A percentile compares a stretch with the other conserved stretches of the same genome.
phyloP scores from a whole-genome alignment of 2,888 invertebrate genomes.

The Aphodius sticticus region DNA sequence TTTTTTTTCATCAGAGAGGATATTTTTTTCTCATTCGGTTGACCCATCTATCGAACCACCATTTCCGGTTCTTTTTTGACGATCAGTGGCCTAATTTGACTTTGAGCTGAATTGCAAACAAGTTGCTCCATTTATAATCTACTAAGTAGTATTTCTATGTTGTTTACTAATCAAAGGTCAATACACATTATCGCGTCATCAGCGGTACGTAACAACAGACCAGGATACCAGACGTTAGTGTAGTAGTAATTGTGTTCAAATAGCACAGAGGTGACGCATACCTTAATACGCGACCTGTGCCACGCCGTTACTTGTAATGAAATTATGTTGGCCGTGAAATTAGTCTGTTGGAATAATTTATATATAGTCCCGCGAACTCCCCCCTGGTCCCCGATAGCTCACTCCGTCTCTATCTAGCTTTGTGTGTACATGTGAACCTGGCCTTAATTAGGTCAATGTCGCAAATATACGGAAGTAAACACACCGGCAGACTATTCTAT shows the following conservation, averaged over 20 bases:
- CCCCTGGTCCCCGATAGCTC: not conserved
- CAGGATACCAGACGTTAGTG: not conserved
- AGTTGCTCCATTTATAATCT: too few species aligned
- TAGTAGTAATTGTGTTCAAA: not conserved
- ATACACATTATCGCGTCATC: not conserved
- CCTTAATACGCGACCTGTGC: not conserved
- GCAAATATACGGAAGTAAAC: conserved; percentile 4
- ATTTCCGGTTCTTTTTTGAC: not conserved
- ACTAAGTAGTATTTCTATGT: not conserved
- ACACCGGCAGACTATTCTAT: not conserved
- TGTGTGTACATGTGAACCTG: not conserved
- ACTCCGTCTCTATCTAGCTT: not conserved
- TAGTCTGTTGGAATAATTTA: conserved; percentile 4
- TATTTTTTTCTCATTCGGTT: not conserved
- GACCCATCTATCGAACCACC: not conserved
- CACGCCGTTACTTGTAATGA: not conserved
- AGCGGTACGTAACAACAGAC: not conserved
- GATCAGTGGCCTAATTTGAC: too few species aligned
- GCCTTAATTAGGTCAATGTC: not conserved
- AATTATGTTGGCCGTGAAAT: not conserved
- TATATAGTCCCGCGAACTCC: not conserved
- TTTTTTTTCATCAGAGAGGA: not conserved
- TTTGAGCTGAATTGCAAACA: too few species aligned
- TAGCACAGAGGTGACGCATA: not conserved
- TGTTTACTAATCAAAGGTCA: not conserved